A percentile compares a stretch with the other conserved stretches of the same genome.
Conservation (phyloP, 2,888 invertebrate genomes). For the Stramonita haemastoma region DNA sequence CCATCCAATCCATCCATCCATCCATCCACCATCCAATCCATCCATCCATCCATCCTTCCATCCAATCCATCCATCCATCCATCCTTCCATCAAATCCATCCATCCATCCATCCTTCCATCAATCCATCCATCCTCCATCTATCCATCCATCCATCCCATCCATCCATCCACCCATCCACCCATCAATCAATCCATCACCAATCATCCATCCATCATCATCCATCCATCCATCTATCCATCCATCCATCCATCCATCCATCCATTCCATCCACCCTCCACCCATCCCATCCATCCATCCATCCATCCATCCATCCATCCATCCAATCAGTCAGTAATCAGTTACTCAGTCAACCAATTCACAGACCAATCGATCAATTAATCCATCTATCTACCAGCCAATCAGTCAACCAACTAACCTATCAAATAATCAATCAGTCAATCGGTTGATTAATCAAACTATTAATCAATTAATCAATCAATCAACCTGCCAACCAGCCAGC, state of each 20-base stretch:
- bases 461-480: neutral
- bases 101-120: neutral
- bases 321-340: neutral
- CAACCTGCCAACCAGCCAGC: neutral
- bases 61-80: neutral
- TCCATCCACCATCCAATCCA: neutral
- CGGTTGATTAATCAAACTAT: neutral
- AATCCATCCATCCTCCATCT: neutral
- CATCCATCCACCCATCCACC: neutral
- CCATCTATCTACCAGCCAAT: neutral
- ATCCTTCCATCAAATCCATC: neutral
- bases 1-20: neutral
- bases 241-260: neutral
- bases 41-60: neutral
- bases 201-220: no score
- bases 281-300: neutral
- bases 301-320: neutral
- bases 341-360: neutral
- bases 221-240: neutral
- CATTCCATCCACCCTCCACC: neutral
- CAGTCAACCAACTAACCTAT: neutral
- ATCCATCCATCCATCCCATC: neutral
- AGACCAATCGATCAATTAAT: neutral
- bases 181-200: no score
- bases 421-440: neutral